Percentiles rank a stretch among this genome's conserved stretches.
phyloP scores from a whole-genome alignment of 2,797 vertebrate genomes.

The Zenarchopterus dispar region DNA sequence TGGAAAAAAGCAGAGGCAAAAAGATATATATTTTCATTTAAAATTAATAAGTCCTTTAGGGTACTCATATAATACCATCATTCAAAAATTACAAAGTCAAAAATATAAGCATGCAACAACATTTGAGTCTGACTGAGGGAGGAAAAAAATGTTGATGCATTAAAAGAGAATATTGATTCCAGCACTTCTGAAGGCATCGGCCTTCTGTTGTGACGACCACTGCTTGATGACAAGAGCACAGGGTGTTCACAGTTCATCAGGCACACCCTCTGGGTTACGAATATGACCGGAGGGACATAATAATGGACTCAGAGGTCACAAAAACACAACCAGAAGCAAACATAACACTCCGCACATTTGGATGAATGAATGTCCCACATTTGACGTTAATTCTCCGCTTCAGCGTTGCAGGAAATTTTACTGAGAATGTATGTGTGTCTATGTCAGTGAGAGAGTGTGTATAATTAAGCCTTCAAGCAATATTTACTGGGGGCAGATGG shows the following conservation, averaged over 20 bases:
- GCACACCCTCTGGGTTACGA: conserved; percentile 62
- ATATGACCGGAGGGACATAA: conserved; percentile 64
- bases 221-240: conserved; percentile 41
- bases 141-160: conserved; percentile 14
- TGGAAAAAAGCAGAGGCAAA: conserved; percentile 57
- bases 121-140: conserved; percentile 2
- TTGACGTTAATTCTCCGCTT: conserved; percentile 77
- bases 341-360: conserved; percentile 53
- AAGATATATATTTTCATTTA: conserved; percentile 2
- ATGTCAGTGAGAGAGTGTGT: conserved; percentile 59
- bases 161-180: conserved; percentile 44
- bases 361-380: conserved; percentile 77
- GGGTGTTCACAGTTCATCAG: conserved; percentile 67
- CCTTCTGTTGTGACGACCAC: conserved; percentile 29
- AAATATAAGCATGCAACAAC: neutral
- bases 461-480: conserved; percentile 85
- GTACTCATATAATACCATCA: neutral
- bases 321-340: conserved; percentile 69
- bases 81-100: neutral
- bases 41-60: neutral
- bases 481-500: conserved; percentile 83
- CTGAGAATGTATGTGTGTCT: conserved; percentile 62
- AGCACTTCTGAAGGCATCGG: neutral
- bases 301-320: conserved; percentile 73
- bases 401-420: conserved; percentile 79